phyloP scores from a whole-genome alignment of 2,113 vertebrate genomes.

The Plotosus lineatus region DNA sequence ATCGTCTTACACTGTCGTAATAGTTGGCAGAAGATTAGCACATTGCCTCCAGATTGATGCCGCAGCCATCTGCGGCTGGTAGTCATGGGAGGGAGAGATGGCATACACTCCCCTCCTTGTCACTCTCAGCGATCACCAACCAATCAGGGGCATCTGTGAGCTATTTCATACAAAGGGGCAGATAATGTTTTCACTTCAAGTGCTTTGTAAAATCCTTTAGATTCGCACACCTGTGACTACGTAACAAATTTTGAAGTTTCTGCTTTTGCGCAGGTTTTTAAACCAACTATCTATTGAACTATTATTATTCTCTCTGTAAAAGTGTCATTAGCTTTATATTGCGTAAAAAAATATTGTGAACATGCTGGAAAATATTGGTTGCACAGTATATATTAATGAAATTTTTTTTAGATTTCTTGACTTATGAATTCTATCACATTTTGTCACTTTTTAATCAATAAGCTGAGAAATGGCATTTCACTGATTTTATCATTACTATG shows the following conservation, averaged over 20 bases:
- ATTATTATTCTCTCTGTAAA: not conserved
- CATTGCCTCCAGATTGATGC: too few relatives aligned
- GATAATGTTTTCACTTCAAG: too few relatives aligned
- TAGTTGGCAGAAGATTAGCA: too few relatives aligned
- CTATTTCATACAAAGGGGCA: too few relatives aligned
- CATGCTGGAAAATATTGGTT: not conserved
- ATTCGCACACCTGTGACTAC: not conserved
- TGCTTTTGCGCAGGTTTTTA: not conserved
- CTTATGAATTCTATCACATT: not conserved
- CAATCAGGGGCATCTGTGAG: too few relatives aligned
- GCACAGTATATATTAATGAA: not conserved
- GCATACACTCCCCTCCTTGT: too few relatives aligned
- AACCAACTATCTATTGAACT: not conserved
- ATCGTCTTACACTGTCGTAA: too few relatives aligned
- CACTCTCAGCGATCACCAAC: too few relatives aligned
- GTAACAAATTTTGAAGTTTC: not conserved
- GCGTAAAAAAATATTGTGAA: not conserved
- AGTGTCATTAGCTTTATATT: not conserved
- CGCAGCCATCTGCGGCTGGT: too few relatives aligned
- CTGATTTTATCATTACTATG: not conserved
- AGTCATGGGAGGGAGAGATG: too few relatives aligned
- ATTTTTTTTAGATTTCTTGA: not conserved
- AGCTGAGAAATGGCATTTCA: not conserved
- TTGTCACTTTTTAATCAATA: not conserved
- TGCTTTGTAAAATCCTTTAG: not conserved